Percentiles rank a stretch among this genome's conserved stretches.
phyloP scores from a whole-genome alignment of 1,140 invertebrate genomes.

The Bombus breviceps region DNA sequence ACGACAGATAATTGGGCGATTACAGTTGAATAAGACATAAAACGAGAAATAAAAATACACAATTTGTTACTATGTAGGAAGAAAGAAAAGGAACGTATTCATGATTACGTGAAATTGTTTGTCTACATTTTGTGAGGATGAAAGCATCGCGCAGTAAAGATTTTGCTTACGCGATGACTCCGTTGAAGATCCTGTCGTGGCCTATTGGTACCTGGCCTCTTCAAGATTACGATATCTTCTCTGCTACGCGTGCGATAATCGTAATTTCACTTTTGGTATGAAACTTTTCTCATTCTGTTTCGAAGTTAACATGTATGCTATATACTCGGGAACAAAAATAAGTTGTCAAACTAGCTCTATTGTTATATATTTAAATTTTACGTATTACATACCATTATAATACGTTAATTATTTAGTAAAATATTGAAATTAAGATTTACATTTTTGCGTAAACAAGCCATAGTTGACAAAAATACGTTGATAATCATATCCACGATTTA shows the following conservation, averaged over 20 bases:
- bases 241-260: slow-evolving; percentile 14
- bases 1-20: neutral
- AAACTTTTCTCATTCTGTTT: neutral
- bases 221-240: slow-evolving; percentile 13
- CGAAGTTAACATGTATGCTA: no score
- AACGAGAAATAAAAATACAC: neutral
- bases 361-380: no score
- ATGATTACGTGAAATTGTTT: neutral
- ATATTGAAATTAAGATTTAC: no score
- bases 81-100: neutral
- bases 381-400: no score
- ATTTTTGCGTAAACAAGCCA: no score
- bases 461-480: no score
- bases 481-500: no score
- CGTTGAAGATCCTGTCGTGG: slow-evolving; percentile 38
- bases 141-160: slow-evolving; percentile 14
- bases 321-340: neutral
- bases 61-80: neutral
- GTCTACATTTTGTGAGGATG: neutral
- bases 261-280: neutral
- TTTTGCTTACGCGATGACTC: slow-evolving; percentile 39
- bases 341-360: no score
- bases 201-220: slow-evolving; percentile 58
- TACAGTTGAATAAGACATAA: slow-evolving; percentile 21
- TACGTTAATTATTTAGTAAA: no score